Evolutionary conservation across 2,888 invertebrate genomes (phyloP).

Genomic region (Agrilus cyanescens): DNA sequence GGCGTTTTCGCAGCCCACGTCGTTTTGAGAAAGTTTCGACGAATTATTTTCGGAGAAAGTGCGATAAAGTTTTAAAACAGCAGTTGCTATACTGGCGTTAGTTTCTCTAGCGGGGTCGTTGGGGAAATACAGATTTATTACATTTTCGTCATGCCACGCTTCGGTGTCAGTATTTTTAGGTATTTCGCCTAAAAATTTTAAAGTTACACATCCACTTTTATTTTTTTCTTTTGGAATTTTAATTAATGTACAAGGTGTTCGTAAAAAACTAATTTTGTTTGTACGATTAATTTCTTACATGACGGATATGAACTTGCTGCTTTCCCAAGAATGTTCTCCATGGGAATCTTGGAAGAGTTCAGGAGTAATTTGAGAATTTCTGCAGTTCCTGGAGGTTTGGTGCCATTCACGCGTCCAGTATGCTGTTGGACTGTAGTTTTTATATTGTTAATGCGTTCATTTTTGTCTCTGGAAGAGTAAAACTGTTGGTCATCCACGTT

Average conservation of each 20-base stretch:
- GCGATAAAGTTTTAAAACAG: constrained; percentile 41
- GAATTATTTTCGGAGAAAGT: constrained; percentile 35
- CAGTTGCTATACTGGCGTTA: constrained; percentile 39
- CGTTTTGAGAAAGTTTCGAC: neutral
- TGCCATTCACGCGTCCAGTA: too few relatives aligned
- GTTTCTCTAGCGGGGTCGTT: constrained; percentile 34
- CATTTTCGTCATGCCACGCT: constrained; percentile 39
- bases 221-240: too few relatives aligned
- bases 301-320: constrained; percentile 32
- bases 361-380: too few relatives aligned
- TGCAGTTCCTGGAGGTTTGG: too few relatives aligned
- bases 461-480: too few relatives aligned
- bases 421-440: too few relatives aligned
- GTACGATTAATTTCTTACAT: constrained; percentile 24
- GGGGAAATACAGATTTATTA: constrained; percentile 46
- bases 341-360: constrained; percentile 13
- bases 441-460: too few relatives aligned
- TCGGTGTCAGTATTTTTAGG: constrained; percentile 44
- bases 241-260: too few relatives aligned
- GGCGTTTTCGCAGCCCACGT: constrained; percentile 15
- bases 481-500: too few relatives aligned
- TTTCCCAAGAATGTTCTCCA: constrained; percentile 26
- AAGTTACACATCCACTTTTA: neutral
- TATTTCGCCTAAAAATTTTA: constrained; percentile 37
- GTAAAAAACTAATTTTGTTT: neutral